A percentile compares a stretch with the other conserved stretches of the same genome.
Conservation (phyloP, 2,113 vertebrate genomes). For the Strix aluco region DNA sequence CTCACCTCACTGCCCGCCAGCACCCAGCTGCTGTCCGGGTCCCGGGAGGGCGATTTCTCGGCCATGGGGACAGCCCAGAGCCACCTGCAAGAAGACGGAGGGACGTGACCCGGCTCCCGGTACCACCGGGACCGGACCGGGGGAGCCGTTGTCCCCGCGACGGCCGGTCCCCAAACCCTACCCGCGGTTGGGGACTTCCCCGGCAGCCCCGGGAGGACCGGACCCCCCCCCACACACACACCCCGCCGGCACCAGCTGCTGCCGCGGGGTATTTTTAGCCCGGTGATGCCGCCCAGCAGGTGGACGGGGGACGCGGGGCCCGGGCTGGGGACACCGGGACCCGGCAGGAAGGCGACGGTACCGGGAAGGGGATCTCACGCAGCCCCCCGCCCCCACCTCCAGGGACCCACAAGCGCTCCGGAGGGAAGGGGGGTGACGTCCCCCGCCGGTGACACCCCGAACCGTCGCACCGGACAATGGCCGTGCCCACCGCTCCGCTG, state of each 20-base stretch:
- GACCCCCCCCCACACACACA: not conserved
- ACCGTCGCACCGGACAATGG: not conserved
- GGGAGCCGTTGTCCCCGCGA: not conserved
- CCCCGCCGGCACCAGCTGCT: not conserved
- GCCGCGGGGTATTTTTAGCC: constrained; percentile 47
- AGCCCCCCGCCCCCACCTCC: too few species aligned
- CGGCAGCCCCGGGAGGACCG: too few species aligned
- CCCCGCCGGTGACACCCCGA: not conserved
- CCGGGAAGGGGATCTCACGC: too few species aligned
- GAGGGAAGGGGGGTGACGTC: too few species aligned
- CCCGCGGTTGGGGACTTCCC: not conserved
- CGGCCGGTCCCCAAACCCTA: not conserved
- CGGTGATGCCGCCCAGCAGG: constrained; percentile 15
- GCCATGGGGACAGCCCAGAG: constrained; percentile 42
- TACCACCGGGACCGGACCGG: too few species aligned
- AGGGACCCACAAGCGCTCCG: too few species aligned
- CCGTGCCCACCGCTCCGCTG: too few species aligned
- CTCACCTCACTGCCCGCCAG: constrained; percentile 67
- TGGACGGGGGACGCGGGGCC: not conserved
- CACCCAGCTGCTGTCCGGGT: constrained; percentile 72
- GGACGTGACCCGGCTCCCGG: not conserved
- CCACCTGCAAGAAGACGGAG: constrained; percentile 10
- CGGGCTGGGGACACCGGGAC: not conserved
- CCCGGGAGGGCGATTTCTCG: constrained; percentile 14
- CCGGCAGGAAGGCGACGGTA: not conserved